Conservation (phyloP, 2,113 vertebrate genomes). For the Coreoperca whiteheadi region DNA sequence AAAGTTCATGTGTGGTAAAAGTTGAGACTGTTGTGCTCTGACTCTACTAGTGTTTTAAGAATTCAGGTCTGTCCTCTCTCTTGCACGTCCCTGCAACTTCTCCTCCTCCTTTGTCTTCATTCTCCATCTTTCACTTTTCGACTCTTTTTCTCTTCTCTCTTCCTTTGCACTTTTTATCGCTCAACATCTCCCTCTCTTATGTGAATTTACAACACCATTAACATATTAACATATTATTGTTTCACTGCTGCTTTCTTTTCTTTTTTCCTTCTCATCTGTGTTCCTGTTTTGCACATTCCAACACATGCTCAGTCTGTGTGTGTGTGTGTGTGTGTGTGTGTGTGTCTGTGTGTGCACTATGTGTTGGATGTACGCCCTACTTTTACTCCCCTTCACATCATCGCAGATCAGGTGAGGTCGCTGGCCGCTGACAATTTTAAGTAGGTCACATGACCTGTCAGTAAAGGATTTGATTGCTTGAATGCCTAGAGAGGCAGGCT, state of each 20-base stretch:
- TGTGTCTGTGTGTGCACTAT: conserved; percentile 32
- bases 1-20: background rate
- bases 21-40: background rate
- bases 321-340: conserved; percentile 14
- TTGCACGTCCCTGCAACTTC: background rate
- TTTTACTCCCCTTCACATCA: conserved; percentile 63
- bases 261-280: conserved; percentile 23
- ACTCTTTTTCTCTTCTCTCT: background rate
- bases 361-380: conserved; percentile 72
- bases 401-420: conserved; percentile 75
- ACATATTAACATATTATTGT: conserved; percentile 7
- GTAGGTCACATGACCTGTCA: conserved; percentile 64
- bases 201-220: background rate
- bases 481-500: conserved; percentile 31
- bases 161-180: background rate
- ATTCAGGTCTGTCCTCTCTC: background rate
- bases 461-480: conserved; percentile 57
- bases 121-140: background rate
- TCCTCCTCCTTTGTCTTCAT: background rate
- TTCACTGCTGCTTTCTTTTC: conserved; percentile 14
- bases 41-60: background rate
- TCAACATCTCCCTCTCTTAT: background rate
- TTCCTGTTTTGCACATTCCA: conserved; percentile 12
- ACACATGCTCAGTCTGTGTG: conserved; percentile 51
- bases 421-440: conserved; percentile 63